phyloP scores from a whole-genome alignment of 2,113 vertebrate species.

The Columbina picui region DNA sequence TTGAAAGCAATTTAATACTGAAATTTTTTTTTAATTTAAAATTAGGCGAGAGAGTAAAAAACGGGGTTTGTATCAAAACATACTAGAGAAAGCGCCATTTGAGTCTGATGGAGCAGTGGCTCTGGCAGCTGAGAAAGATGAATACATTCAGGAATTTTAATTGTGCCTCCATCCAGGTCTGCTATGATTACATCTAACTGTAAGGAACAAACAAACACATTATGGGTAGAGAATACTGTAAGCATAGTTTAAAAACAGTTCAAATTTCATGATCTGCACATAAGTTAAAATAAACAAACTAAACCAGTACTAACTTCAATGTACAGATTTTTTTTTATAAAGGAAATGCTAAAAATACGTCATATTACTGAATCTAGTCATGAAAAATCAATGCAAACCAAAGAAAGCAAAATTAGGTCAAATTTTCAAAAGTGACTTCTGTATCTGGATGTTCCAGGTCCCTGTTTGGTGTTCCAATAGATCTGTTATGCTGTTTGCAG shows the following conservation, averaged over 20 bases:
- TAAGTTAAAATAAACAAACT: neutral
- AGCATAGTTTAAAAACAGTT: neutral
- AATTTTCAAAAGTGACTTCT: neutral
- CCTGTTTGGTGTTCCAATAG: neutral
- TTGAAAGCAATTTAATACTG: neutral
- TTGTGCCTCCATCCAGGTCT: conserved; percentile 97
- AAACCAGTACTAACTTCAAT: neutral
- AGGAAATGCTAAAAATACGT: neutral
- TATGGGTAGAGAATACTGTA: neutral
- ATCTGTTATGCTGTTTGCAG: neutral
- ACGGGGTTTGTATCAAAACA: neutral
- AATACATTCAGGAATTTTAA: conserved; percentile 98
- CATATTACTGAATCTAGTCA: neutral
- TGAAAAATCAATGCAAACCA: neutral
- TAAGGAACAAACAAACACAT: conserved; percentile 23
- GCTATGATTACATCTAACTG: conserved; percentile 98
- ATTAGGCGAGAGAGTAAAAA: neutral
- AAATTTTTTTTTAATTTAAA: neutral
- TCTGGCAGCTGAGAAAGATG: conserved; percentile 95
- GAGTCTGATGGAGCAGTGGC: conserved; percentile 90
- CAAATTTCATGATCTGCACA: neutral
- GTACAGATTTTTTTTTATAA: neutral
- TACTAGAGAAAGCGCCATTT: conserved; percentile 90
- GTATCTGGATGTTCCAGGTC: neutral
- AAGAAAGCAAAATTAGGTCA: neutral